A percentile compares a stretch with the other conserved stretches of the same genome.
These are phyloP conservation scores for Mellivora capensis DNA, from an alignment of 2,113 vertebrate genomes.

Conservation along the genomic window DNA sequence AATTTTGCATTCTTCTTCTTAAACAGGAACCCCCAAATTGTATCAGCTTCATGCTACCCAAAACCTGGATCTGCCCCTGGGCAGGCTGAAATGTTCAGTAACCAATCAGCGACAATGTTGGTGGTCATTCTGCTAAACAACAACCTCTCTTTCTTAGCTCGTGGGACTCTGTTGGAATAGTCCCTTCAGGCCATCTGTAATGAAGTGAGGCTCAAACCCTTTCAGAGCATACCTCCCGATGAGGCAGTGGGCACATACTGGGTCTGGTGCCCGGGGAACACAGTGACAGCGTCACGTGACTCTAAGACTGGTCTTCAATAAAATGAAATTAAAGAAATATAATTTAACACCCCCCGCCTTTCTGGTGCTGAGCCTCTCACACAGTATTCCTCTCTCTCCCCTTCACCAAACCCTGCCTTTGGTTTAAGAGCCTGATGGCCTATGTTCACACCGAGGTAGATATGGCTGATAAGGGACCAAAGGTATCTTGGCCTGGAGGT, in stretches of 20 bases:
- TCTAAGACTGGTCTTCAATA: not conserved
- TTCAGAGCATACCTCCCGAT: not conserved
- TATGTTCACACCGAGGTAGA: not conserved
- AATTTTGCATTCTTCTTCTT: not conserved
- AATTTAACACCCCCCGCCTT: not conserved
- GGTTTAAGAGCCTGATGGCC: not conserved
- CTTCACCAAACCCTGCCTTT: not conserved
- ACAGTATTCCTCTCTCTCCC: not conserved
- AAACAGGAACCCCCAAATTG: not conserved
- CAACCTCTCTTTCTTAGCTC: not conserved
- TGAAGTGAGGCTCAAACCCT: not conserved
- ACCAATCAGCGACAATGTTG: not conserved
- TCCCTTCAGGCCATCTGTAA: not conserved
- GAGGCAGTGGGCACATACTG: not conserved
- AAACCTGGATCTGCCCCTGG: not conserved
- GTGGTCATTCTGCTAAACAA: not conserved
- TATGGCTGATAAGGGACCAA: not conserved
- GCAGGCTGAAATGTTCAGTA: not conserved
- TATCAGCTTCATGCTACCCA: not conserved
- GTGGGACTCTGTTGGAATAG: not conserved
- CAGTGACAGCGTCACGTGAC: accelerated
- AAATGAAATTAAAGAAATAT: not conserved
- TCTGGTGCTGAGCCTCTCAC: not conserved
- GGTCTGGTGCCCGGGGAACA: not conserved
- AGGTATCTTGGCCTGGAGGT: not conserved